phyloP scores from a whole-genome alignment of 2,113 vertebrate species.

The Lycaon pictus region DNA sequence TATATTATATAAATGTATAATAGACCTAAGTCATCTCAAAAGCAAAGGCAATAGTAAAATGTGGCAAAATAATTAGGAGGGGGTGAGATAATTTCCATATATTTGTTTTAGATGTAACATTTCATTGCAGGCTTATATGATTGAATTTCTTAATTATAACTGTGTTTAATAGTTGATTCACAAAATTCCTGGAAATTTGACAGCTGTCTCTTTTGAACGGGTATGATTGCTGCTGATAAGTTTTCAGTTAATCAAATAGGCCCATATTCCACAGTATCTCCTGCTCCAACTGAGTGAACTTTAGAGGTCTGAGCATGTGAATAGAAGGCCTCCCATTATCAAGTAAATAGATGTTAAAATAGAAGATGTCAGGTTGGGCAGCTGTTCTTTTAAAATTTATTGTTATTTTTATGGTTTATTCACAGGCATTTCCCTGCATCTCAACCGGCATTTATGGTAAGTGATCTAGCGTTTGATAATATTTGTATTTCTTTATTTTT shows the following conservation, averaged over 20 bases:
- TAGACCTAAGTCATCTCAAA: background rate
- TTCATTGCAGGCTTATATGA: conserved; percentile 1
- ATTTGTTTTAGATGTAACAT: conserved; percentile 23
- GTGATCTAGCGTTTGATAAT: conserved; percentile 79
- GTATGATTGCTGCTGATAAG: background rate
- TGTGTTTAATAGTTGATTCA: background rate
- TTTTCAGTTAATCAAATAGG: conserved; percentile 6
- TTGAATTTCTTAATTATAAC: conserved; percentile 38
- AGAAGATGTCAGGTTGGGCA: background rate
- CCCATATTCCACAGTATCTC: background rate
- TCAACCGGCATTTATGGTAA: conserved; percentile 99
- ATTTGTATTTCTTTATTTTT: conserved; percentile 55
- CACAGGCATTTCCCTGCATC: conserved; percentile 99
- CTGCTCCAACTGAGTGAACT: background rate
- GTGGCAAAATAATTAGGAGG: background rate
- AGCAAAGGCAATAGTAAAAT: background rate
- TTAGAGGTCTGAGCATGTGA: background rate
- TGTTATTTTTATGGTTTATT: conserved; percentile 83
- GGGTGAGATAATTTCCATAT: background rate
- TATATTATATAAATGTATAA: background rate
- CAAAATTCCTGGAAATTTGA: background rate
- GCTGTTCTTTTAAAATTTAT: conserved; percentile 61
- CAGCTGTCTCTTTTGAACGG: background rate
- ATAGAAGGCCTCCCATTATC: background rate
- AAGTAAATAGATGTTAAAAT: background rate